Percentiles rank a stretch among this genome's conserved stretches.
Evolutionary conservation across 2,888 invertebrate genomes (phyloP).

Genomic region (Aleiodes alternator): DNA sequence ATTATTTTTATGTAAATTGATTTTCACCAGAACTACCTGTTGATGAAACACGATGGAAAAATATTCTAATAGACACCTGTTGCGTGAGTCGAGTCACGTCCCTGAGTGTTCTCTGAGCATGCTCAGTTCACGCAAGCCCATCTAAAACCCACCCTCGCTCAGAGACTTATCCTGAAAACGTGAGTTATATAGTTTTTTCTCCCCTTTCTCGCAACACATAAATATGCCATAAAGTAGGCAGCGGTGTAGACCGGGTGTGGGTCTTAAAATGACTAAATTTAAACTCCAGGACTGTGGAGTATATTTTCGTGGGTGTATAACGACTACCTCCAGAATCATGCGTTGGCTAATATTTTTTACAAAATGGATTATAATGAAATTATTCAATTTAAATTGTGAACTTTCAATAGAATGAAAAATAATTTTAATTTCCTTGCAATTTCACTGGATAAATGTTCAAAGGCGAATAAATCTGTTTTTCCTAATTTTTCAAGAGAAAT

Average conservation of each 20-base stretch:
- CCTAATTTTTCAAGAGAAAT: too few relatives aligned
- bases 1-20: too few relatives aligned
- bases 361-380: neutral
- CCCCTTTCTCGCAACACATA: conserved; percentile 46
- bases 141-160: conserved; percentile 10
- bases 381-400: neutral
- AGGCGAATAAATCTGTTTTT: too few relatives aligned
- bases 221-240: conserved; percentile 55
- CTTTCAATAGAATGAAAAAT: too few relatives aligned
- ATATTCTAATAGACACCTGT: conserved; percentile 18
- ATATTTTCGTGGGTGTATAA: conserved; percentile 19
- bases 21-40: conserved; percentile 2
- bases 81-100: conserved; percentile 20
- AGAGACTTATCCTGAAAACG: too few relatives aligned
- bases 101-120: conserved; percentile 19
- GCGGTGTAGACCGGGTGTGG: conserved; percentile 52
- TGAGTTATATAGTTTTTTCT: conserved; percentile 5
- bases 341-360: neutral
- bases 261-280: conserved; percentile 56
- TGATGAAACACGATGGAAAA: conserved; percentile 10
- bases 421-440: too few relatives aligned
- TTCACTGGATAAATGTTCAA: too few relatives aligned
- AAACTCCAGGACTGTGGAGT: conserved; percentile 45
- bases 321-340: conserved; percentile 11
- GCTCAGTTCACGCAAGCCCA: conserved; percentile 1